Evolutionary conservation across 1,140 invertebrate species (phyloP).

Genomic region (Apis florea): DNA sequence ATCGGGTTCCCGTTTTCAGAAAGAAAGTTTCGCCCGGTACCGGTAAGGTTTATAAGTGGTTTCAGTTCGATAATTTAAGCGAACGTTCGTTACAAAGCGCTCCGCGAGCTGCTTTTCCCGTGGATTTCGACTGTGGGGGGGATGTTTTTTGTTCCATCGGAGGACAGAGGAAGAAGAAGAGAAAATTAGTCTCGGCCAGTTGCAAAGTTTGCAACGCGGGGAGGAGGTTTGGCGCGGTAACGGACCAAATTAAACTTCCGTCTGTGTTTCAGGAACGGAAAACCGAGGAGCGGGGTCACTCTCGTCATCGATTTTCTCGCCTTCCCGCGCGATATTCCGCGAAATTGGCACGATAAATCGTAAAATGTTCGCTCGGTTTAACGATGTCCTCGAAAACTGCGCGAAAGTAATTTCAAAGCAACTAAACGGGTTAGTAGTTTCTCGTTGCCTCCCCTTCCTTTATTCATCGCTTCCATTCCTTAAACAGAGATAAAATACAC

Average conservation of each 20-base stretch:
- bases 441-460: neutral
- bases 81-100: too few species aligned
- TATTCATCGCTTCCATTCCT: neutral
- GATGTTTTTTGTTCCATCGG: neutral
- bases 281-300: neutral
- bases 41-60: too few species aligned
- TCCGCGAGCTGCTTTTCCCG: too few species aligned
- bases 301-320: conserved; percentile 19
- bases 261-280: conserved; percentile 8
- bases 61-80: too few species aligned
- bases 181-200: neutral
- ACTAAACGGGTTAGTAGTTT: neutral
- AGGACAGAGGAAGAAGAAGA: neutral
- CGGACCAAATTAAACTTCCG: conserved; percentile 39
- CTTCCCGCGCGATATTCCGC: neutral
- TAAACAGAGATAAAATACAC: neutral
- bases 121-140: too few species aligned
- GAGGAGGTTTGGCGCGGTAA: neutral
- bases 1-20: too few species aligned
- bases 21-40: too few species aligned
- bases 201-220: neutral
- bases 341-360: conserved; percentile 22
- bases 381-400: neutral
- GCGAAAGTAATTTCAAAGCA: neutral
- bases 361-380: neutral